phyloP scores from a whole-genome alignment of 2,113 vertebrate genomes.

The Rissa tridactyla region DNA sequence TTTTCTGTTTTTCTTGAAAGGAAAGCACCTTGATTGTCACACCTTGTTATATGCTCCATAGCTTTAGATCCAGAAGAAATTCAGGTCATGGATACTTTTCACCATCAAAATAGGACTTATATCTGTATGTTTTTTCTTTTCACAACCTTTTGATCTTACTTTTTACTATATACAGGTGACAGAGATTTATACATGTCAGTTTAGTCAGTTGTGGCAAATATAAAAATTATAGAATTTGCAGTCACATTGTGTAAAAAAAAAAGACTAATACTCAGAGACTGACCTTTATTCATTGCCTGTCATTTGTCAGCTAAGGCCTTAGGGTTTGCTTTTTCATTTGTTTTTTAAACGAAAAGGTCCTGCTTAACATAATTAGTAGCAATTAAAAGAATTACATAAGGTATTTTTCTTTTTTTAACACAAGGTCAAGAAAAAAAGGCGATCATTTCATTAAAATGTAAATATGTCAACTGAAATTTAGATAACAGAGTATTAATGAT shows the following conservation, averaged over 20 bases:
- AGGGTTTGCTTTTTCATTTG: not conserved
- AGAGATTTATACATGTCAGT: not conserved
- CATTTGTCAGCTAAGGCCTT: not conserved
- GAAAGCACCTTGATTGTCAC: not conserved
- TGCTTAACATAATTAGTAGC: not conserved
- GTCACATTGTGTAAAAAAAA: not conserved
- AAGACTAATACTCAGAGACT: not conserved
- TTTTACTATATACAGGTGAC: not conserved
- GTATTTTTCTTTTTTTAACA: not conserved
- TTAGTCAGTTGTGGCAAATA: not conserved
- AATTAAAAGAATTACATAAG: not conserved
- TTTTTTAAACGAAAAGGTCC: not conserved
- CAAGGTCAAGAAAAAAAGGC: not conserved
- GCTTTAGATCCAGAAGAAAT: not conserved
- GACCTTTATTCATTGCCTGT: not conserved
- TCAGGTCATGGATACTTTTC: not conserved
- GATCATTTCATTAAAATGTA: constrained; percentile 16
- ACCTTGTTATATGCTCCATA: not conserved
- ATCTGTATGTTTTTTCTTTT: not conserved
- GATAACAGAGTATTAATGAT: not conserved
- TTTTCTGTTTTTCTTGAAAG: not conserved
- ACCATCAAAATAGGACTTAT: not conserved
- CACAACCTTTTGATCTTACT: not conserved
- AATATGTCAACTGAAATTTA: constrained; percentile 4
- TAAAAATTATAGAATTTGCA: not conserved